Base-by-base conservation (phyloP, 2,888 invertebrate genomes). In the Drosophila engyochracea region DNA sequence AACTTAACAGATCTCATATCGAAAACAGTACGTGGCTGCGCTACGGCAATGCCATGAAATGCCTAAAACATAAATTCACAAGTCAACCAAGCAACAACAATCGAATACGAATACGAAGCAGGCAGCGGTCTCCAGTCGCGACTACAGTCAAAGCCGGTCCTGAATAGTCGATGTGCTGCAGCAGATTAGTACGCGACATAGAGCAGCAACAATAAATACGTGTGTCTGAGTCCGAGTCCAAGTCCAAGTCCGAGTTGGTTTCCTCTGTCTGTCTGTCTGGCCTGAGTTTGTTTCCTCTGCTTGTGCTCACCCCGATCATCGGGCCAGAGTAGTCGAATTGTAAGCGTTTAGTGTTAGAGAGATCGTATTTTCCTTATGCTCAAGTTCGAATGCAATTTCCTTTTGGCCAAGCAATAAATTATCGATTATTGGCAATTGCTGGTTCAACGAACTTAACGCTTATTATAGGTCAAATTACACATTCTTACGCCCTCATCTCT, bases 361-460 rank as follows among this genome's bases (percentile, higher is more conserved):
- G n/a, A 14, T 57, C 57, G 39, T 28, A 55, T n/a, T 31, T 22
- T 19, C 33, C 7, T 28, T 47, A 25, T 49, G 30, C 14, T 14
- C 33, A 60, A 33, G 2, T 12, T 33, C 19, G 5, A 14, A 4
- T 60, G 51, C 51, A 41, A 55, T 52, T 84, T 83, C 53, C 70
- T 62, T 67, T 65, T 83, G 82, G 87, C 83, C 79, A 28, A 41
- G 88, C 86, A 91, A 92, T 92, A 92, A 92, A 91, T 91, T 92
- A 91, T 86, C 91, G 91, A 92, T 92, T 92, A 92, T 41, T 89
- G 85, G 84, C 91, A 76, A 79, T 58, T 33, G 51, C 73, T 47
- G 64, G 84, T 81, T 82, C 81, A 82, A 75, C 63, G 85, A 80
- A 47, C 73, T 55, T 49, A 33, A 52, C 53, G 66, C 69, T 68